A percentile compares a stretch with the other conserved stretches of the same genome.
Evolutionary conservation across 2,113 vertebrate genomes (phyloP).

Genomic region (Gorsachius goisagi): DNA sequence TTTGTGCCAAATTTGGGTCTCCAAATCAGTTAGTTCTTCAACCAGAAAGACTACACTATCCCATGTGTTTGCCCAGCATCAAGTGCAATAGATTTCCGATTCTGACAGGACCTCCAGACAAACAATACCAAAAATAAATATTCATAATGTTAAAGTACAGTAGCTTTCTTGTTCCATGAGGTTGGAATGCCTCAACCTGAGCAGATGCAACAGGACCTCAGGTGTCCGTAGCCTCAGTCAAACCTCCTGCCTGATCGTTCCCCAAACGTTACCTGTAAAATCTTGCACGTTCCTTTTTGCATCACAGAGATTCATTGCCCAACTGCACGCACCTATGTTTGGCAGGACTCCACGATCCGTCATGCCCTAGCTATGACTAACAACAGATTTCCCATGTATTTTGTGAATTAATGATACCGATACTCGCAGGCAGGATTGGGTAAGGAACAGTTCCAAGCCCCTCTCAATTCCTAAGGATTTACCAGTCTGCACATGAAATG

Average conservation of each 20-base stretch:
- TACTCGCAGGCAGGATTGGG: not conserved
- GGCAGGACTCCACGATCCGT: not conserved
- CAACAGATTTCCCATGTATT: not conserved
- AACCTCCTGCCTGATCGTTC: rapidly evolving
- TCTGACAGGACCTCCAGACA: not conserved
- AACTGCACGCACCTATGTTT: not conserved
- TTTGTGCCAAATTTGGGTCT: not conserved
- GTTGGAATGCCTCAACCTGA: rapidly evolving
- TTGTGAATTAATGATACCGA: not conserved
- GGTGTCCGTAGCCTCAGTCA: not conserved
- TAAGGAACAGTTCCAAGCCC: not conserved
- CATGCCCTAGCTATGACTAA: rapidly evolving
- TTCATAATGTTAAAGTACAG: too few species aligned
- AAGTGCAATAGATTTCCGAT: not conserved
- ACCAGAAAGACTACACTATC: not conserved
- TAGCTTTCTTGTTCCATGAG: not conserved
- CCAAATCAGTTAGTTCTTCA: not conserved
- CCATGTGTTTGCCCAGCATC: not conserved
- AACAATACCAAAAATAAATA: not conserved
- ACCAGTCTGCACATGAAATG: not conserved
- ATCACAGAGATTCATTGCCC: rapidly evolving
- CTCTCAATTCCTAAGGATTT: not conserved
- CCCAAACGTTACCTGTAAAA: rapidly evolving
- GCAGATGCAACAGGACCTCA: not conserved
- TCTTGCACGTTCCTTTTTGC: not conserved